These are phyloP conservation scores for Ornithoptera priamus DNA, from an alignment of 2,888 invertebrate species.

Conservation along the genomic window DNA sequence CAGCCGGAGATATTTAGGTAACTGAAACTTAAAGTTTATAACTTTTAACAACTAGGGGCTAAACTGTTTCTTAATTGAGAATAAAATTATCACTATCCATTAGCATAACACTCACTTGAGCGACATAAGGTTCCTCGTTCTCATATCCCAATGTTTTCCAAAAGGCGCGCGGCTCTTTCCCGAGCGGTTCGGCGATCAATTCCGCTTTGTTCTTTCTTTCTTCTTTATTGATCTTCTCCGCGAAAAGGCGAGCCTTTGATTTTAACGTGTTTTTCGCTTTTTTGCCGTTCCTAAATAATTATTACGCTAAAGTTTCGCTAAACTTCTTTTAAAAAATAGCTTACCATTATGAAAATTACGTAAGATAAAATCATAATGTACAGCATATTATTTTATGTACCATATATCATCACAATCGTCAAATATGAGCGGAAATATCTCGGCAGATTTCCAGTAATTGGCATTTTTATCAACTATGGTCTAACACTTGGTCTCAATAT, in stretches of 20 bases:
- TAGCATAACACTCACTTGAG: conserved; percentile 33
- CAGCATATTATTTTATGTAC: no score
- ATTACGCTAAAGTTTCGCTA: no score
- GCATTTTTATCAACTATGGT: no score
- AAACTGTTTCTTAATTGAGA: no score
- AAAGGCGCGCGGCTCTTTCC: conserved; percentile 91
- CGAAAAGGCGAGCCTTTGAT: conserved; percentile 93
- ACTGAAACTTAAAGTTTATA: no score
- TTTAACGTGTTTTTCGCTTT: conserved; percentile 93
- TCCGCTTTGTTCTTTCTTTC: conserved; percentile 97
- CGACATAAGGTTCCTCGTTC: conserved; percentile 70
- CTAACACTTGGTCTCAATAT: no score
- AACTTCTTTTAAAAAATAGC: not conserved
- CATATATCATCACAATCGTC: not conserved
- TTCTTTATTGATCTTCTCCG: conserved; percentile 99
- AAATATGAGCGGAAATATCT: not conserved
- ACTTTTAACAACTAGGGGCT: no score
- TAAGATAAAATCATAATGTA: no score
- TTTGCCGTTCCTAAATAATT: conserved; percentile 81
- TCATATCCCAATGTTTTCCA: conserved; percentile 86
- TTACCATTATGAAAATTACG: not conserved
- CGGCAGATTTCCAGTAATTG: no score
- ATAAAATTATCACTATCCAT: not conserved
- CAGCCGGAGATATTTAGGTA: no score
- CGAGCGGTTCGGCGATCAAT: conserved; percentile 90